A percentile compares a stretch with the other conserved stretches of the same genome.
Evolutionary conservation across 2,888 invertebrate genomes (phyloP).

Genomic region (Cantharis flavilabris): DNA sequence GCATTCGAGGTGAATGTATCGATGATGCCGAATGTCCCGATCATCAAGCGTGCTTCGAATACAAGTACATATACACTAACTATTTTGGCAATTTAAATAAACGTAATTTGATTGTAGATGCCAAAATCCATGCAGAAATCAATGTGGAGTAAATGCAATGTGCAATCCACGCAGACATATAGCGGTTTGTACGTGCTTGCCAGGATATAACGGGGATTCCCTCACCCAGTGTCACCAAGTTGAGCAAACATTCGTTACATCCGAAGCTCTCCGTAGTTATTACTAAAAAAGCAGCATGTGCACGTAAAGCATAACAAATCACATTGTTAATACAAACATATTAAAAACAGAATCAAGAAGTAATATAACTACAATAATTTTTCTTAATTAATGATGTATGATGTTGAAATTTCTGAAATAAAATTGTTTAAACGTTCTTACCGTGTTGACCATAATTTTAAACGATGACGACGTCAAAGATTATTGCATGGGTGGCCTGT

Average conservation of each 20-base stretch:
- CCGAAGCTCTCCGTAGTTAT: constrained; percentile 2
- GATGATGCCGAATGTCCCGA: constrained; percentile 77
- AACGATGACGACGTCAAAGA: no score
- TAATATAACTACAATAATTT: not conserved
- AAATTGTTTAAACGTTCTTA: not conserved
- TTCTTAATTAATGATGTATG: not conserved
- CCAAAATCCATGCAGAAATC: constrained; percentile 73
- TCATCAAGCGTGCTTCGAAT: constrained; percentile 77
- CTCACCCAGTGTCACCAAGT: constrained; percentile 57
- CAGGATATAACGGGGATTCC: constrained; percentile 67
- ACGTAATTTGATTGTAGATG: constrained; percentile 49
- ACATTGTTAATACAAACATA: not conserved
- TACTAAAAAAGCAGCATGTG: constrained; percentile 2
- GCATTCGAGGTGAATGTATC: constrained; percentile 79
- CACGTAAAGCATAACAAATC: not conserved
- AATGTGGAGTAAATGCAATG: constrained; percentile 76
- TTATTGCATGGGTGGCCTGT: no score
- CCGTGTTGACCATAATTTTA: not conserved
- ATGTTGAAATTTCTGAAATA: not conserved
- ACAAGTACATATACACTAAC: constrained; percentile 62
- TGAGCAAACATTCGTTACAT: constrained; percentile 5
- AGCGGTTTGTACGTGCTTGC: constrained; percentile 81
- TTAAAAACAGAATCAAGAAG: not conserved
- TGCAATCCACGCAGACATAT: constrained; percentile 78
- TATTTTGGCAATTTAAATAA: not conserved